phyloP scores from a whole-genome alignment of 23 tunicate genomes.

The Clavelina lepadiformis region DNA sequence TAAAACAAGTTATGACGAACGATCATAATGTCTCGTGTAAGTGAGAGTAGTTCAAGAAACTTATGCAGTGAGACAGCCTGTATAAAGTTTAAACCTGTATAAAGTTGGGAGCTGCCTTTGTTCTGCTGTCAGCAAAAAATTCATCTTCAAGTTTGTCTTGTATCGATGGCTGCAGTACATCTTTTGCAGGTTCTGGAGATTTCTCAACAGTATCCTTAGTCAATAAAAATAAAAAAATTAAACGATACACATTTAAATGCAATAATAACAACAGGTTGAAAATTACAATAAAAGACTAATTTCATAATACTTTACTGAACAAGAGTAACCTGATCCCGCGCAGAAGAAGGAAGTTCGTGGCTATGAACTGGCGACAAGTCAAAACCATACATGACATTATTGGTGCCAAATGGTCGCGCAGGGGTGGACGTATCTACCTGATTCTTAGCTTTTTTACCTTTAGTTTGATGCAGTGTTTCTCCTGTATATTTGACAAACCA shows the following conservation, averaged over 20 bases:
- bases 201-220: too few relatives aligned
- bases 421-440: slow-evolving; percentile 41
- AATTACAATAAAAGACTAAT: too few relatives aligned
- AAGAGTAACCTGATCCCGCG: background rate
- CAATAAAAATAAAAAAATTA: too few relatives aligned
- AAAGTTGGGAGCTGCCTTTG: slow-evolving; percentile 53
- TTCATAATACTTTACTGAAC: too few relatives aligned
- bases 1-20: background rate
- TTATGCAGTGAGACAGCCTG: too few relatives aligned
- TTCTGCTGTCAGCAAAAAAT: slow-evolving; percentile 23
- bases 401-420: slow-evolving; percentile 11
- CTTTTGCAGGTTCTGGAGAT: too few relatives aligned
- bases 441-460: slow-evolving; percentile 6
- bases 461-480: too few relatives aligned
- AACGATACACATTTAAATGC: too few relatives aligned
- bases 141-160: slow-evolving; percentile 18
- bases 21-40: too few relatives aligned
- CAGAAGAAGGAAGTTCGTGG: slow-evolving; percentile 20
- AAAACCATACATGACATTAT: slow-evolving; percentile 65
- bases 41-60: too few relatives aligned
- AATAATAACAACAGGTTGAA: background rate
- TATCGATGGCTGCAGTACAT: too few relatives aligned
- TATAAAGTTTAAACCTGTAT: slow-evolving; percentile 56
- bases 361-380: slow-evolving; percentile 81
- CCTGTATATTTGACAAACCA: too few relatives aligned